These are phyloP conservation scores for Megalops atlanticus DNA, from an alignment of 2,113 vertebrate species.

Conservation along the genomic window DNA sequence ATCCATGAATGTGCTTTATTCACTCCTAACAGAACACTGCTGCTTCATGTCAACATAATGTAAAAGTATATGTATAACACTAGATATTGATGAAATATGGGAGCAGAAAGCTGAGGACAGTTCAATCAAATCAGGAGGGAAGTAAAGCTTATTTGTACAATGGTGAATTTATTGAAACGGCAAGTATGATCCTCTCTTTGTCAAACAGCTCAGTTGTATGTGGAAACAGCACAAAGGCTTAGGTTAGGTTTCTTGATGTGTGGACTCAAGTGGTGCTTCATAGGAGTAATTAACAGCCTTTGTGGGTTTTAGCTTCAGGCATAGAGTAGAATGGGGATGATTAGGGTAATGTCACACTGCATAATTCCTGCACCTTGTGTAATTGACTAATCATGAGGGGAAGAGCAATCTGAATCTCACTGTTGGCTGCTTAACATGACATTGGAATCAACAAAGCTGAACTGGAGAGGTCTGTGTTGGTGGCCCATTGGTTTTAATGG, in stretches of 20 bases:
- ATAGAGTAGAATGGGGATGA: slow-evolving; percentile 17
- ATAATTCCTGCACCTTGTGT: slow-evolving; percentile 29
- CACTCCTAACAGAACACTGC: slow-evolving; percentile 42
- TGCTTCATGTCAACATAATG: neutral
- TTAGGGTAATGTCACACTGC: slow-evolving; percentile 40
- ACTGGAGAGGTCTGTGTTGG: slow-evolving; percentile 24
- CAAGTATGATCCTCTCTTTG: slow-evolving; percentile 43
- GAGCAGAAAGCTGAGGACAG: neutral
- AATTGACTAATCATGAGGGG: slow-evolving; percentile 38
- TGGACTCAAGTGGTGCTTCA: slow-evolving; percentile 2
- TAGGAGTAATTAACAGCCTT: slow-evolving; percentile 30
- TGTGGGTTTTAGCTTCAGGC: slow-evolving; percentile 17
- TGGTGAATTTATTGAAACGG: neutral
- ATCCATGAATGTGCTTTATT: slow-evolving; percentile 22
- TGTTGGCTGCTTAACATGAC: slow-evolving; percentile 44
- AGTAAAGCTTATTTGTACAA: neutral
- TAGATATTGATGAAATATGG: neutral
- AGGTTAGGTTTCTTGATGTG: neutral
- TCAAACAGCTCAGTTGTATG: slow-evolving; percentile 39
- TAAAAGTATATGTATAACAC: neutral
- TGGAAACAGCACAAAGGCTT: neutral
- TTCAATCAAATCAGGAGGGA: too few species aligned
- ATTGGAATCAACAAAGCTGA: slow-evolving; percentile 50
- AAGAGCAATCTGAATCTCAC: slow-evolving; percentile 12
- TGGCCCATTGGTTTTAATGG: slow-evolving; percentile 45